These are phyloP conservation scores for Conus ventricosus DNA, from an alignment of 1,140 invertebrate genomes.

Conservation along the genomic window DNA sequence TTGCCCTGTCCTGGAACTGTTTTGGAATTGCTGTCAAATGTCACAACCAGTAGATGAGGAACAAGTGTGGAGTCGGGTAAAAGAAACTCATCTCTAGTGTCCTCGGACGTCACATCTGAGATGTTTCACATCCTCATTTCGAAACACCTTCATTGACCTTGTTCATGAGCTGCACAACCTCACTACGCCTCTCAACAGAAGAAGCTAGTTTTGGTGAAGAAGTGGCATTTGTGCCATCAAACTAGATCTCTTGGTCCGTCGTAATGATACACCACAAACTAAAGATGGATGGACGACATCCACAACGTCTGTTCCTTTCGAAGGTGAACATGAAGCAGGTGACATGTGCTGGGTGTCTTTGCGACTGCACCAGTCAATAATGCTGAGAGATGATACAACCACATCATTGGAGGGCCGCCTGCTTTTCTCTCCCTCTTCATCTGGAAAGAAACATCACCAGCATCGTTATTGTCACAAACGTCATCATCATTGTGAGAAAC, in stretches of 20 bases:
- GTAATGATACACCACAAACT: constrained; percentile 68
- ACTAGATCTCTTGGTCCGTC: constrained; percentile 48
- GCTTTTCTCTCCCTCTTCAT: constrained; percentile 38
- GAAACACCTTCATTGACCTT: constrained; percentile 79
- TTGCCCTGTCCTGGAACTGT: background rate
- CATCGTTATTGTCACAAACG: background rate
- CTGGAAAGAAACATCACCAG: constrained; percentile 33
- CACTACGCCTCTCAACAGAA: constrained; percentile 43
- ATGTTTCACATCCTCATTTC: constrained; percentile 59
- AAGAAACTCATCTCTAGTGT: constrained; percentile 34
- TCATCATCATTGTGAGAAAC: background rate
- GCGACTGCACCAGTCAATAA: constrained; percentile 43
- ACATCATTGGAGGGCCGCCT: constrained; percentile 70
- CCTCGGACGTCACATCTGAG: constrained; percentile 24
- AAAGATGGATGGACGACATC: constrained; percentile 58
- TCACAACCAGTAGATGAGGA: constrained; percentile 57
- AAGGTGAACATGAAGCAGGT: constrained; percentile 8
- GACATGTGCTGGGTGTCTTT: constrained; percentile 33
- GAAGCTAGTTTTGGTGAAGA: constrained; percentile 24
- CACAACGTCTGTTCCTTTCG: constrained; percentile 24
- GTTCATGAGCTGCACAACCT: constrained; percentile 79
- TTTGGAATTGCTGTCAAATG: constrained; percentile 45
- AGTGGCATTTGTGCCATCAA: constrained; percentile 31
- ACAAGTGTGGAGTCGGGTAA: constrained; percentile 50
- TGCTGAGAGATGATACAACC: constrained; percentile 65